Evolutionary conservation across 92 coral and sea anemone species (phyloP).

Genomic region (Epizoanthus fatuus): DNA sequence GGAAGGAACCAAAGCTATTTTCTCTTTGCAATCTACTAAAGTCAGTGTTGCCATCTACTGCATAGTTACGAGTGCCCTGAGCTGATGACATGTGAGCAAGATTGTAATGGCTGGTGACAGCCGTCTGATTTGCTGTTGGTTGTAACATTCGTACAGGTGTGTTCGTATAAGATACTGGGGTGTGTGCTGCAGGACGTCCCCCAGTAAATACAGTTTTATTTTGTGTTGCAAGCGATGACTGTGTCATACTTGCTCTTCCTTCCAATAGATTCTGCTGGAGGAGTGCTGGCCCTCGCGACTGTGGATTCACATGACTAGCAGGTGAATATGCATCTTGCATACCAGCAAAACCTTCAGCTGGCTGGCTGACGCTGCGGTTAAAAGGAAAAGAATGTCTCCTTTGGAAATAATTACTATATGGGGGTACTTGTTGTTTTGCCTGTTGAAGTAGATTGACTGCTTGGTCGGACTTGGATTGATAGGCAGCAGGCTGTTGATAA

Average conservation of each 20-base stretch:
- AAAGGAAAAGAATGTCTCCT: constrained; percentile 89
- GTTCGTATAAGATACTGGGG: constrained; percentile 13
- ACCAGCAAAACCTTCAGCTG: constrained; percentile 49
- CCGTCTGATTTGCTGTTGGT: constrained; percentile 21
- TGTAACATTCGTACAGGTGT: constrained; percentile 27
- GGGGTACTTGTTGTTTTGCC: constrained; percentile 30
- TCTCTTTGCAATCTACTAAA: constrained; percentile 40
- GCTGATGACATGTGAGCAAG: constrained; percentile 30
- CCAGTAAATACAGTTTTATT: constrained; percentile 29
- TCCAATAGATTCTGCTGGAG: constrained; percentile 29
- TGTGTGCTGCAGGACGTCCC: constrained; percentile 4
- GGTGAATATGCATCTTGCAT: constrained; percentile 34
- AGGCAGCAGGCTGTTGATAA: constrained; percentile 32
- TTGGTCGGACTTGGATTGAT: constrained; percentile 30
- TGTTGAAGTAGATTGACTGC: constrained; percentile 15
- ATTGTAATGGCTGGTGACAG: constrained; percentile 14
- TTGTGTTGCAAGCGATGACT: constrained; percentile 17
- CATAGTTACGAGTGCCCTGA: constrained; percentile 19
- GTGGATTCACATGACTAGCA: constrained; percentile 31
- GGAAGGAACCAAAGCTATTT: constrained; percentile 18
- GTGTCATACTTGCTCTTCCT: constrained; percentile 22
- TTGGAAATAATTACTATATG: constrained; percentile 63
- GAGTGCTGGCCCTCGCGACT: constrained; percentile 10
- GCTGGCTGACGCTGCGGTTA: constrained; percentile 76
- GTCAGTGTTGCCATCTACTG: constrained; percentile 10